Percentiles rank a stretch among this genome's conserved stretches.
Evolutionary conservation across 2,888 invertebrate species (phyloP).

Genomic region (Caenorhabditis zanzibari): DNA sequence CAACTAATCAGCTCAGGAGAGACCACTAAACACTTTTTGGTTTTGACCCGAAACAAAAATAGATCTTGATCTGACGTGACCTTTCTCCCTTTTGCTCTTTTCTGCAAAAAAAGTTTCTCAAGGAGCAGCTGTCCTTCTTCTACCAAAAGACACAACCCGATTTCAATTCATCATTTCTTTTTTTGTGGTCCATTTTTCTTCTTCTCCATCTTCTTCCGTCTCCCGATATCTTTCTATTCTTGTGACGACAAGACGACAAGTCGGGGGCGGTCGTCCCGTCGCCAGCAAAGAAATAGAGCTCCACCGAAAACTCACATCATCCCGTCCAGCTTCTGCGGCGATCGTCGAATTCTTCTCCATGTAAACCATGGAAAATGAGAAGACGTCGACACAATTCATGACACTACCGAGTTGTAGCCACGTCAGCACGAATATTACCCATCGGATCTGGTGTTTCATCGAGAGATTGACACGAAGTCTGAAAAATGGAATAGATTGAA

Average conservation of each 20-base stretch:
- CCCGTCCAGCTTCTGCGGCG: slow-evolving; percentile 29
- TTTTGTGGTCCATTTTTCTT: slow-evolving; percentile 44
- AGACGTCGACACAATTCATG: slow-evolving; percentile 72
- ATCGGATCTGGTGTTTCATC: slow-evolving; percentile 57
- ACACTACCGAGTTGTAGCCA: slow-evolving; percentile 67
- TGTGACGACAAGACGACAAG: slow-evolving; percentile 32
- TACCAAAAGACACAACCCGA: slow-evolving; percentile 14
- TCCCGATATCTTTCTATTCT: slow-evolving; percentile 25
- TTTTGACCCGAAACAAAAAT: slow-evolving; percentile 9
- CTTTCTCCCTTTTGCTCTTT: background rate
- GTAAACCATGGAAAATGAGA: slow-evolving; percentile 72
- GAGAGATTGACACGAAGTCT: slow-evolving; percentile 49
- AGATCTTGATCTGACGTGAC: slow-evolving; percentile 31
- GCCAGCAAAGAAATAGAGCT: background rate
- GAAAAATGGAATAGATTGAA: background rate
- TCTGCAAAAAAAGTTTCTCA: slow-evolving; percentile 6
- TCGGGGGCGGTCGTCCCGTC: slow-evolving; percentile 22
- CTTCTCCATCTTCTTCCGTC: background rate
- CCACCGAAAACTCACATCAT: slow-evolving; percentile 44
- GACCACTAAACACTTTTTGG: background rate
- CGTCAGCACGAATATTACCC: slow-evolving; percentile 53
- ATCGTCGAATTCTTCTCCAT: slow-evolving; percentile 67
- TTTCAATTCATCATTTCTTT: slow-evolving; percentile 51
- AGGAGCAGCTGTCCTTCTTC: slow-evolving; percentile 30
- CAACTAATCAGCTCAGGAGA: background rate